Evolutionary conservation across 2,113 vertebrate genomes (phyloP).

Genomic region (Upupa epops): DNA sequence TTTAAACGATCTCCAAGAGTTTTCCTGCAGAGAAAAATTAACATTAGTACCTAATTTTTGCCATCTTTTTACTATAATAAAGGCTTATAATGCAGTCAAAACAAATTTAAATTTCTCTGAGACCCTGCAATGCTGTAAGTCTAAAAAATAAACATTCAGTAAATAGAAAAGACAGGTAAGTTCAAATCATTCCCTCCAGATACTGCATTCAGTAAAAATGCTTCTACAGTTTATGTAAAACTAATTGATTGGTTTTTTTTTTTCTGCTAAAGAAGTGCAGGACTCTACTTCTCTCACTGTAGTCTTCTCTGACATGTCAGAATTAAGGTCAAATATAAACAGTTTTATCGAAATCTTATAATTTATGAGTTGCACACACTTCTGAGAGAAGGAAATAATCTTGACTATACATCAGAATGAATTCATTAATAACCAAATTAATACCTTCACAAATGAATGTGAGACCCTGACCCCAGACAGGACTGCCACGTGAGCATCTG

Average conservation of each 20-base stretch:
- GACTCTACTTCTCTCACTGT: neutral
- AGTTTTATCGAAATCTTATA: neutral
- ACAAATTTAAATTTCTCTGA: neutral
- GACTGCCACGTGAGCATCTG: neutral
- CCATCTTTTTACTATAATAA: neutral
- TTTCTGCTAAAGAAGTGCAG: neutral
- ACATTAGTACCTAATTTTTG: neutral
- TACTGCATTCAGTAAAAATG: neutral
- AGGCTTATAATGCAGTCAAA: neutral
- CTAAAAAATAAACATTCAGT: neutral
- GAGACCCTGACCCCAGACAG: neutral
- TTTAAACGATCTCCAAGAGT: slow-evolving; percentile 92
- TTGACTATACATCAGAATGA: neutral
- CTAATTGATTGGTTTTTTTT: neutral
- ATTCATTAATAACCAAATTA: neutral
- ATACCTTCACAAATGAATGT: neutral
- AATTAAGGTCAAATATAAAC: neutral
- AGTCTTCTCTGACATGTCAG: neutral
- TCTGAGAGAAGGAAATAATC: neutral
- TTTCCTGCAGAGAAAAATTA: slow-evolving; percentile 76
- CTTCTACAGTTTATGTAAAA: neutral
- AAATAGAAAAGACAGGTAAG: neutral
- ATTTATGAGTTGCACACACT: neutral
- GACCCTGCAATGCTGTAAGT: neutral
- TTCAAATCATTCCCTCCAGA: neutral